Base-by-base conservation (phyloP, 2,888 invertebrate genomes). In the Lumbricus terrestris region DNA sequence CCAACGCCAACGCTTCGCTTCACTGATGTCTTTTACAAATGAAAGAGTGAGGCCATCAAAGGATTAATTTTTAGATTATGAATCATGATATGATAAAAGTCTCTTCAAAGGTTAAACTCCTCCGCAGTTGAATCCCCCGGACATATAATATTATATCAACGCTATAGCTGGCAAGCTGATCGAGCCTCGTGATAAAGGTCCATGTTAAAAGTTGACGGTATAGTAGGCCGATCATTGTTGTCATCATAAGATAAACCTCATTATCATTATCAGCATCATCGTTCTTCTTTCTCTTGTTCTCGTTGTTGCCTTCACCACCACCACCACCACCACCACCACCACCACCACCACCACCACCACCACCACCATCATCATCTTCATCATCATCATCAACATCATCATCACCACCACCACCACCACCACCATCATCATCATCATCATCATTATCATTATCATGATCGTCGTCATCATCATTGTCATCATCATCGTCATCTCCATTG, bases 361-460 rank as follows among this genome's bases (percentile, higher is more conserved):
- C 38, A n/a, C 83, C 83, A 90, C 34, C 83, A 89, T 20, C 35
- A 29, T 20, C 85, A 90, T 11, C 6, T 40, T 40, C 40, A 40
- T 40, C 20, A 88, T 20, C 8, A 33, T 37, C 88, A 88, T 35
- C 16, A n/a, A n/a, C n/a, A n/a, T n/a, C n/a, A n/a, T n/a, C 23
- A 6, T 35, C 88, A 35, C 37, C 35, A n/a, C 13, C 37, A 35
- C 18, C 35, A 34, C 4, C 40, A 88, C 40, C 38, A 40, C 38
- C 40, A 85, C 13, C 90, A 38, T 90, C 38, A n/a, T 90, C 83
- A 90, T 82, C 83, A 89, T 20, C 35, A 29, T 20, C 85, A 90
- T 42, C 20, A 18, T 83, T 23, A 35, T 85, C 90, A 85, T 90
- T 40, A 29, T 85, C 85, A 33, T 37, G 83, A 85, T 90, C 90